phyloP scores from a whole-genome alignment of 2,113 vertebrate species.

The Rhynchopsitta pachyrhyncha region DNA sequence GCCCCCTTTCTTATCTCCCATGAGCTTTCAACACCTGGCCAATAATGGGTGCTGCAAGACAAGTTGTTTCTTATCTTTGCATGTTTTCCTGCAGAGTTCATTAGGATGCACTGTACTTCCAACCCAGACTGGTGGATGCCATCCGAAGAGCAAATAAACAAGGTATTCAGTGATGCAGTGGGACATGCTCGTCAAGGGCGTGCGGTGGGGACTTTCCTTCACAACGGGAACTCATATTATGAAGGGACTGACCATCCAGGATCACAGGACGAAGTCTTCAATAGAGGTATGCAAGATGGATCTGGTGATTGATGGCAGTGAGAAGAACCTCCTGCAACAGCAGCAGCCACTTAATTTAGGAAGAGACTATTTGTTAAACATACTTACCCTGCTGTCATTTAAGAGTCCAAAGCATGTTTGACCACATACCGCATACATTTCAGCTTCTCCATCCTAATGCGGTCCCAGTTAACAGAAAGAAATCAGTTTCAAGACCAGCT shows the following conservation, averaged over 20 bases:
- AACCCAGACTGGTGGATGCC: conserved; percentile 99
- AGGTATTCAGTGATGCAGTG: conserved; percentile 96
- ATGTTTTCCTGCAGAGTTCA: conserved; percentile 86
- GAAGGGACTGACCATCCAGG: conserved; percentile 89
- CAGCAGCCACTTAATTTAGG: conserved; percentile 32
- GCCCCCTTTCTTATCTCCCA: not conserved
- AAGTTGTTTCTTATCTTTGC: conserved; percentile 18
- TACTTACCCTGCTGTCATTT: conserved; percentile 41
- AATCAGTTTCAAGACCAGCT: conserved; percentile 38
- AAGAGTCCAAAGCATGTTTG: conserved; percentile 70
- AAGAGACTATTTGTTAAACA: conserved; percentile 55
- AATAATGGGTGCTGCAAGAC: not conserved
- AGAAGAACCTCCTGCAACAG: not conserved
- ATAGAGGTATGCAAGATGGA: conserved; percentile 71
- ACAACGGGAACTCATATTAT: conserved; percentile 87
- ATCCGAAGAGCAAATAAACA: conserved; percentile 98
- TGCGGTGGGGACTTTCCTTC: conserved; percentile 91
- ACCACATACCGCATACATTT: not conserved
- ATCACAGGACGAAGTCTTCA: conserved; percentile 78
- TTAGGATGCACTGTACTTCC: conserved; percentile 98
- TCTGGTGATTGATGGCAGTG: conserved; percentile 83
- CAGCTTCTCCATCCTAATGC: conserved; percentile 11
- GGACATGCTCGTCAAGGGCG: conserved; percentile 96
- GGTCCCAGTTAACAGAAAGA: conserved; percentile 21
- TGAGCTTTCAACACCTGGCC: not conserved